Base-by-base conservation (phyloP, 2,797 vertebrate genomes). In the Diplodus sargus region DNA sequence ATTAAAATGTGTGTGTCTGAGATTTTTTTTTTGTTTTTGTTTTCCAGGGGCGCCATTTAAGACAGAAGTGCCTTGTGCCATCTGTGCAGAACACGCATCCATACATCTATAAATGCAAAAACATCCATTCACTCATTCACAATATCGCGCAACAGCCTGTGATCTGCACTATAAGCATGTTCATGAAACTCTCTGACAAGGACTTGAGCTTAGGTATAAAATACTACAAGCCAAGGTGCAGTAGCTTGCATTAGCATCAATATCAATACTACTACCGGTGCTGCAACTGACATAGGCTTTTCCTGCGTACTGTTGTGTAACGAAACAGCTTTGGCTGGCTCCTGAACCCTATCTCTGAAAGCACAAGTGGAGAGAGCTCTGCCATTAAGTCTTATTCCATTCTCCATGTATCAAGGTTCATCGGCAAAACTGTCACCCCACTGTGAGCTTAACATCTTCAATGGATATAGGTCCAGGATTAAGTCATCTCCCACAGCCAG, bases 391-490 rank as follows among this genome's bases (percentile, higher is more conserved):
- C 77, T 61, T 81, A 80, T 87, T 83, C 74, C 51, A 76, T 87
- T 81, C 80, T 79, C 66, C 56, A 79, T 60, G 81, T 77, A 86
- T 90, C 76, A 73, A 68, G 70, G 82, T 85, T 89, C 79, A 85
- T 56, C 23, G 63, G 77, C 69, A 89, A 85, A 91, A 86, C 82
- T 68, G 70, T 87, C 78, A 57, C 58, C 73, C 64, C 13, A 54
- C 70, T 43, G 71, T 73, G 63, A 88, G 57, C 76, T 87, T 79
- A 87, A 62, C 79, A 69, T 82, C 81, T 69, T 61, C 64, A 76
- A 42, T 52, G 68, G 74, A 89, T 82, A 87, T 68, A 87, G 58
- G 70, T 78, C 22, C 66, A 59, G 81, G 86, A 92, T 91, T 90
- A 91, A 85, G 71, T 68, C 78, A 65, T 65, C 65, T 61, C 81